Evolutionary conservation across 2,113 vertebrate species (phyloP).

Genomic region (Anguilla rostrata): DNA sequence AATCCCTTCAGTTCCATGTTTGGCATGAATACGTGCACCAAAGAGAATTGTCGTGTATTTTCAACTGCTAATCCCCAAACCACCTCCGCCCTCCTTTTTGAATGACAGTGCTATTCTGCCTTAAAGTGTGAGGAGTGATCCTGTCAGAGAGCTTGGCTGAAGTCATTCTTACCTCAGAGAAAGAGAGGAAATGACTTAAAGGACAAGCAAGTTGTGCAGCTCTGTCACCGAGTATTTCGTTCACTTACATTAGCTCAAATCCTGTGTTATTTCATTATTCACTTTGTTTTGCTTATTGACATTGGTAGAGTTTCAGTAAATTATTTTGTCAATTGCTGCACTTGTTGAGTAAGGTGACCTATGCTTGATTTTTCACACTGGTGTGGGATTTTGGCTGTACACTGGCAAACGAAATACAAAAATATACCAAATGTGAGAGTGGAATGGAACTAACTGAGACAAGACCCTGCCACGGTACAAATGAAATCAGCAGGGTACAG

Average conservation of each 20-base stretch:
- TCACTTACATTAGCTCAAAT: not conserved
- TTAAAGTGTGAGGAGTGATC: constrained; percentile 18
- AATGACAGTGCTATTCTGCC: constrained; percentile 24
- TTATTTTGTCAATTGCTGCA: not conserved
- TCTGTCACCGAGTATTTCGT: constrained; percentile 25
- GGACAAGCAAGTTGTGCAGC: constrained; percentile 17
- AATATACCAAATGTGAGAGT: not conserved
- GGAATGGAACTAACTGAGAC: not conserved
- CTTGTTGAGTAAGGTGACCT: not conserved
- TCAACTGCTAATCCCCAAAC: constrained; percentile 8
- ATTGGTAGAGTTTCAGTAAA: not conserved
- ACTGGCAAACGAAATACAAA: not conserved
- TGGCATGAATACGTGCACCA: constrained; percentile 6
- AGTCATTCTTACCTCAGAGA: not conserved
- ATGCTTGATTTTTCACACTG: not conserved
- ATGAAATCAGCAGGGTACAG: not conserved
- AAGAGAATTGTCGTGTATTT: constrained; percentile 8
- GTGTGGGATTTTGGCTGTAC: not conserved
- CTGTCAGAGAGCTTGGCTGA: constrained; percentile 19
- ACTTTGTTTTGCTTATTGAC: not conserved
- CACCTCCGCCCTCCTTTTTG: not conserved
- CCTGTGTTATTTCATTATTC: not conserved
- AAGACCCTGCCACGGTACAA: not conserved
- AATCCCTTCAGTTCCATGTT: constrained; percentile 10
- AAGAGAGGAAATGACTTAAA: constrained; percentile 15